These are phyloP conservation scores for Stegophylla sp. DNA, from an alignment of 2,888 invertebrate species.

Conservation along the genomic window DNA sequence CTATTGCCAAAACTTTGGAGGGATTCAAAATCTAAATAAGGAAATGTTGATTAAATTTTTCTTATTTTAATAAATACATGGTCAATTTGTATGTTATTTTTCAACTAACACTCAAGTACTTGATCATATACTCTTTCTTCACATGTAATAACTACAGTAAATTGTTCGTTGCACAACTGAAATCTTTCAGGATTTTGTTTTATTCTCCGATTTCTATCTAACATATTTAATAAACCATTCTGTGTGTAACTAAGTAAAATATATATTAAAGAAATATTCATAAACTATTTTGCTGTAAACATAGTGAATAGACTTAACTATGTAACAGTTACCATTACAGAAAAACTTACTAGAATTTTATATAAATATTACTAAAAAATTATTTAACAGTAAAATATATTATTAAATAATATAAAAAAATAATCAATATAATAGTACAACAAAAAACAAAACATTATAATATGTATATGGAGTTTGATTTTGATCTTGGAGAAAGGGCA, in stretches of 20 bases:
- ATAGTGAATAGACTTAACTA: too few relatives aligned
- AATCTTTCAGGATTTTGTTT: constrained; percentile 94
- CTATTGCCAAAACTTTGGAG: constrained; percentile 74
- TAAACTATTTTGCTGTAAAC: too few relatives aligned
- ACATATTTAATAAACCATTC: constrained; percentile 96
- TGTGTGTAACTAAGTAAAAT: constrained; percentile 80
- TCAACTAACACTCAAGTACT: constrained; percentile 82
- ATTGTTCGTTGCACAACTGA: constrained; percentile 85
- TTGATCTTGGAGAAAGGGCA: too few relatives aligned
- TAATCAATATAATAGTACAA: too few relatives aligned
- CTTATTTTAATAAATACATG: background rate
- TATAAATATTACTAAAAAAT: too few relatives aligned
- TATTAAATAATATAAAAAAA: too few relatives aligned
- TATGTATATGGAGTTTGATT: too few relatives aligned
- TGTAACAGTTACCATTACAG: too few relatives aligned
- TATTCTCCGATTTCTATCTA: constrained; percentile 95
- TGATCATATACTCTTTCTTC: constrained; percentile 99
- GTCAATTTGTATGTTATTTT: background rate
- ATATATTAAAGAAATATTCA: constrained; percentile 49
- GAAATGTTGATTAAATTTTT: background rate
- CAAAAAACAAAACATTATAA: too few relatives aligned
- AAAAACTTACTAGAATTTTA: too few relatives aligned
- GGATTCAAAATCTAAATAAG: constrained; percentile 59
- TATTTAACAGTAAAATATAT: too few relatives aligned
- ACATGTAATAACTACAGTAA: constrained; percentile 95